These are phyloP conservation scores for Nasonia longicornis DNA, from an alignment of 1,140 invertebrate species.

Conservation along the genomic window DNA sequence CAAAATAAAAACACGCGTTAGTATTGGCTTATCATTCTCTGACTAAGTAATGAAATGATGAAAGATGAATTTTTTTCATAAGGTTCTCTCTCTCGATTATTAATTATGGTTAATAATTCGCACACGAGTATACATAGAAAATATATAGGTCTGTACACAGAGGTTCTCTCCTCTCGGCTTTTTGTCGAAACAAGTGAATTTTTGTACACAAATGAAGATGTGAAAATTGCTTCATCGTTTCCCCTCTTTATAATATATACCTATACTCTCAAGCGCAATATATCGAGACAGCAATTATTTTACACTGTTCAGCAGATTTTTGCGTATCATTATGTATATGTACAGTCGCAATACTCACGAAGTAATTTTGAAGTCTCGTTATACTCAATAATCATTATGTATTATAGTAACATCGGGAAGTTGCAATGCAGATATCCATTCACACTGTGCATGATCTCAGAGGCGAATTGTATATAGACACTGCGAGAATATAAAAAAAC, in stretches of 20 bases:
- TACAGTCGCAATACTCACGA: slow-evolving; percentile 51
- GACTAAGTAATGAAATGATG: slow-evolving; percentile 60
- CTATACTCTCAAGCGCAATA: slow-evolving; percentile 40
- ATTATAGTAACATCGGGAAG: slow-evolving; percentile 64
- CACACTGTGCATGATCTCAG: slow-evolving; percentile 55
- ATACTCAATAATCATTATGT: slow-evolving; percentile 67
- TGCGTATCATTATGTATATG: not conserved
- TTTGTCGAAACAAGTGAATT: slow-evolving; percentile 32
- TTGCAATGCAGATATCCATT: slow-evolving; percentile 57
- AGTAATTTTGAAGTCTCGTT: slow-evolving; percentile 50
- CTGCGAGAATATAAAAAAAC: slow-evolving; percentile 17
- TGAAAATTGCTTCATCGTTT: slow-evolving; percentile 7
- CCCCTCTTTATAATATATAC: not conserved
- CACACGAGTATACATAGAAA: not conserved
- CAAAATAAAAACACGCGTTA: slow-evolving; percentile 70
- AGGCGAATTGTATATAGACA: slow-evolving; percentile 43
- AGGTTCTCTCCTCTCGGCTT: slow-evolving; percentile 45
- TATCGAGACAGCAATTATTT: slow-evolving; percentile 47
- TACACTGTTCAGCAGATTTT: not conserved
- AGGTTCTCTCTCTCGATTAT: slow-evolving; percentile 31
- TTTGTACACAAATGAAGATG: slow-evolving; percentile 10
- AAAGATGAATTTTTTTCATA: slow-evolving; percentile 49
- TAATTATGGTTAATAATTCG: not conserved
- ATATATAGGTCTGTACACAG: not conserved
- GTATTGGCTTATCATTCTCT: slow-evolving; percentile 63